These are phyloP conservation scores for Misgurnus mizolepis DNA, from an alignment of 2,113 vertebrate genomes.

Conservation along the genomic window DNA sequence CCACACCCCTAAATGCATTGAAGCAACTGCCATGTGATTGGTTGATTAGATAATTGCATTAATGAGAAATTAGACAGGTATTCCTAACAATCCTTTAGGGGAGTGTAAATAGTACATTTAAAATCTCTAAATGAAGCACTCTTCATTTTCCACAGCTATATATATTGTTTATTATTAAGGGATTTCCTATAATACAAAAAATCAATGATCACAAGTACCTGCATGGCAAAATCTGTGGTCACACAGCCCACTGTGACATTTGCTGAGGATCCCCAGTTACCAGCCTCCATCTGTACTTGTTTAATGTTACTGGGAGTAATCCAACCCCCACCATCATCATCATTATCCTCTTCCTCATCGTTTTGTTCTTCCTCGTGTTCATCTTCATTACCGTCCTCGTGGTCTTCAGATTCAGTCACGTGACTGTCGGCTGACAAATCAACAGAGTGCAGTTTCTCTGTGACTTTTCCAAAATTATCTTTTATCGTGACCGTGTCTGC, in stretches of 20 bases:
- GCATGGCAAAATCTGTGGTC: slow-evolving; percentile 96
- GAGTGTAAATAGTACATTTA: too few species aligned
- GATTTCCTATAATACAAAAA: neutral
- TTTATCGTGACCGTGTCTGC: slow-evolving; percentile 21
- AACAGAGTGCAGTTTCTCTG: slow-evolving; percentile 32
- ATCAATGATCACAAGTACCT: slow-evolving; percentile 72
- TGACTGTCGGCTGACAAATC: slow-evolving; percentile 35
- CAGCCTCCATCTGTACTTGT: slow-evolving; percentile 79
- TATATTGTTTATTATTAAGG: too few species aligned
- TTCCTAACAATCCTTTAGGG: too few species aligned
- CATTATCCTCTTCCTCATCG: slow-evolving; percentile 50
- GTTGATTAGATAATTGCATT: too few species aligned
- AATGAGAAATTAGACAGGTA: too few species aligned
- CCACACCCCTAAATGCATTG: too few species aligned
- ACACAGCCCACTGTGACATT: slow-evolving; percentile 85
- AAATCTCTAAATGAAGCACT: too few species aligned
- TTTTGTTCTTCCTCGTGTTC: slow-evolving; percentile 52
- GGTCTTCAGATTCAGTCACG: slow-evolving; percentile 11
- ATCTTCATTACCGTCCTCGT: slow-evolving; percentile 53
- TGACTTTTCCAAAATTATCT: neutral
- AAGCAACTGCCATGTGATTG: too few species aligned
- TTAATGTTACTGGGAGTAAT: slow-evolving; percentile 93
- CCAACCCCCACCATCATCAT: slow-evolving; percentile 79
- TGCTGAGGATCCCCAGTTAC: slow-evolving; percentile 64
- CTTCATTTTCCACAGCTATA: too few species aligned